A percentile compares a stretch with the other conserved stretches of the same genome.
These are phyloP conservation scores for Hipposideros armiger DNA, from an alignment of 2,113 vertebrate species.

Conservation along the genomic window DNA sequence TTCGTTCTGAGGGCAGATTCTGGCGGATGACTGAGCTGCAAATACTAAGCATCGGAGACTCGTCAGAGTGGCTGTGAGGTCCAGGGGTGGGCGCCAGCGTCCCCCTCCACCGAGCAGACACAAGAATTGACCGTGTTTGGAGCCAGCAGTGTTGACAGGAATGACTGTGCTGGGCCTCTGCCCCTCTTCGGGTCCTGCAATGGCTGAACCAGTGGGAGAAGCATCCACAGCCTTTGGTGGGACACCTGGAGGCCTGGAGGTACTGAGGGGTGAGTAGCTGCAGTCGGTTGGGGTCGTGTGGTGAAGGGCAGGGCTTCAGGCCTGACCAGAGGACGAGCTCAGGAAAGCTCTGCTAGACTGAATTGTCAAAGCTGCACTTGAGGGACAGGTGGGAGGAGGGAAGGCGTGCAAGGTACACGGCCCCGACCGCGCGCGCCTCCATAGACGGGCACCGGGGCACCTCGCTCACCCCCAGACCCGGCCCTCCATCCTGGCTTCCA, in stretches of 20 bases:
- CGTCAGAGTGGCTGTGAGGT: not conserved
- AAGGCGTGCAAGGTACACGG: rapidly evolving
- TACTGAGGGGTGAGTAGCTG: not conserved
- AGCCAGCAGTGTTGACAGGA: not conserved
- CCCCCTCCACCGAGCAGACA: rapidly evolving
- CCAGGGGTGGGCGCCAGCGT: rapidly evolving
- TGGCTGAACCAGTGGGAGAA: not conserved
- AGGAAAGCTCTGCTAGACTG: not conserved
- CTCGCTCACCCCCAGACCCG: not conserved
- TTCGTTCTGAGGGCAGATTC: not conserved
- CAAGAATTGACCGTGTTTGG: too few relatives aligned
- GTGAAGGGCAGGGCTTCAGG: rapidly evolving
- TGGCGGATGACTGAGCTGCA: not conserved
- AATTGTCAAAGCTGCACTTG: rapidly evolving
- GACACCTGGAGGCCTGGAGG: rapidly evolving
- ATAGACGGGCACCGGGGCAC: not conserved
- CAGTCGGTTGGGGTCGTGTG: rapidly evolving
- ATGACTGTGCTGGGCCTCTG: not conserved
- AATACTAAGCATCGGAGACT: rapidly evolving
- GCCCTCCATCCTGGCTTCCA: not conserved
- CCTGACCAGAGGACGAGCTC: rapidly evolving
- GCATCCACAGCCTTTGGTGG: not conserved
- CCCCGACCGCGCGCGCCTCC: not conserved
- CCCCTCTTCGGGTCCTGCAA: rapidly evolving
- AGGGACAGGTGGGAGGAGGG: rapidly evolving